These are phyloP conservation scores for Brachionus plicatilis DNA, from an alignment of 1,140 invertebrate genomes.

Conservation along the genomic window DNA sequence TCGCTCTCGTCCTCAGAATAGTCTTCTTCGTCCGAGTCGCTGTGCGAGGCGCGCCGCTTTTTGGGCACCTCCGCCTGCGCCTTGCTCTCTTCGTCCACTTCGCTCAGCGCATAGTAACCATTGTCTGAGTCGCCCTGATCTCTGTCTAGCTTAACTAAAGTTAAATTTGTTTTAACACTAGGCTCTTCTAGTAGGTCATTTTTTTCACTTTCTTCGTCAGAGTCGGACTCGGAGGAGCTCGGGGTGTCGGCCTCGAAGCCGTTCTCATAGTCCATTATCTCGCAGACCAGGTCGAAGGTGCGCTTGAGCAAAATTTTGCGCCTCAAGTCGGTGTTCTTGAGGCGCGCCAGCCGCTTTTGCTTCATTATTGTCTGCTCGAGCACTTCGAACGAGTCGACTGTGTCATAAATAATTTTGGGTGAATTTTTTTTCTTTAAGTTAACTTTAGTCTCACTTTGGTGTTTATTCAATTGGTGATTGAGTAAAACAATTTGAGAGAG, in stretches of 20 bases:
- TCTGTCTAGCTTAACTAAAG: slow-evolving; percentile 15
- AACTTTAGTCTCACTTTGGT: slow-evolving; percentile 2
- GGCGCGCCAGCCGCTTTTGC: neutral
- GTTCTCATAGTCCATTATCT: slow-evolving; percentile 36
- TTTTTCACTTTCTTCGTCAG: slow-evolving; percentile 1
- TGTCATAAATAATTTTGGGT: slow-evolving; percentile 5
- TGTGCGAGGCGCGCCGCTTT: neutral
- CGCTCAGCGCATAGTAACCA: neutral
- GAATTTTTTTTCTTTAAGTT: neutral
- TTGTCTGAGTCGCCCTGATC: neutral
- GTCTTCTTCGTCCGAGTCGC: slow-evolving; percentile 1
- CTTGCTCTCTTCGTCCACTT: neutral
- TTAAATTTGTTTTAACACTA: slow-evolving; percentile 13
- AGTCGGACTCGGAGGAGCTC: neutral
- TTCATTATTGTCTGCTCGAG: slow-evolving; percentile 34
- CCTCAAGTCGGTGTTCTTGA: slow-evolving; percentile 35
- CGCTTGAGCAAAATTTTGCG: slow-evolving; percentile 14
- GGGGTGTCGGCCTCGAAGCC: neutral
- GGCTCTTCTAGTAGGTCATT: neutral
- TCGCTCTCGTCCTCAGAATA: neutral
- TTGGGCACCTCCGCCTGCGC: neutral
- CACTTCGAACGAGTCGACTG: slow-evolving; percentile 36
- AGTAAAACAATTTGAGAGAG: neutral
- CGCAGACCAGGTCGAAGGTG: slow-evolving; percentile 34
- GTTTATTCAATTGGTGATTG: neutral